phyloP scores from a whole-genome alignment of 2,888 invertebrate genomes.

The Lypha dubia region DNA sequence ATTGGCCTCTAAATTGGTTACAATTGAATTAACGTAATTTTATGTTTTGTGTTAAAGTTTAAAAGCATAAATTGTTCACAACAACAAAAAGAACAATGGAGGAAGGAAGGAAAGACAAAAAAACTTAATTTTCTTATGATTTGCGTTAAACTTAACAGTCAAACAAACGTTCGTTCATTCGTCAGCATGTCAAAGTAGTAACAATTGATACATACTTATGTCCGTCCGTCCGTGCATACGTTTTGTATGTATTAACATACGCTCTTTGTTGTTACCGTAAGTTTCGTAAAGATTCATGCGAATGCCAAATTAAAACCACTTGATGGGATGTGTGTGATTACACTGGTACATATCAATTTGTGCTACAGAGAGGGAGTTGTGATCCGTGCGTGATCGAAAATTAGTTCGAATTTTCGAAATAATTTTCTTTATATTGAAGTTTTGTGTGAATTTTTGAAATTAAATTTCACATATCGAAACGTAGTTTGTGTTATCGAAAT shows the following conservation, averaged over 20 bases:
- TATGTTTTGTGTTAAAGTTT: constrained; percentile 54
- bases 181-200: constrained; percentile 35
- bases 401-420: too few relatives aligned
- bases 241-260: not conserved
- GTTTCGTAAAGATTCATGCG: constrained; percentile 69
- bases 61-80: constrained; percentile 44
- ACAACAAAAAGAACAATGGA: not conserved
- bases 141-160: constrained; percentile 21
- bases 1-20: constrained; percentile 61
- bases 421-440: too few relatives aligned
- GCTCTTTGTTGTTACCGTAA: constrained; percentile 4
- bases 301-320: constrained; percentile 63
- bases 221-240: not conserved
- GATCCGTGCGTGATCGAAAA: too few relatives aligned
- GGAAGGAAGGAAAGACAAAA: too few relatives aligned
- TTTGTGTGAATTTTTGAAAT: too few relatives aligned
- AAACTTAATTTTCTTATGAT: constrained; percentile 26
- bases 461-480: too few relatives aligned
- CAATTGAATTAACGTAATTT: constrained; percentile 58
- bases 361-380: not conserved
- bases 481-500: too few relatives aligned
- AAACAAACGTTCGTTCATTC: constrained; percentile 13
- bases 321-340: constrained; percentile 13
- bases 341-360: constrained; percentile 39
- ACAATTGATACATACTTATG: not conserved